These are phyloP conservation scores for Scaptomyza polygonia DNA, from an alignment of 2,888 invertebrate species.

Conservation along the genomic window DNA sequence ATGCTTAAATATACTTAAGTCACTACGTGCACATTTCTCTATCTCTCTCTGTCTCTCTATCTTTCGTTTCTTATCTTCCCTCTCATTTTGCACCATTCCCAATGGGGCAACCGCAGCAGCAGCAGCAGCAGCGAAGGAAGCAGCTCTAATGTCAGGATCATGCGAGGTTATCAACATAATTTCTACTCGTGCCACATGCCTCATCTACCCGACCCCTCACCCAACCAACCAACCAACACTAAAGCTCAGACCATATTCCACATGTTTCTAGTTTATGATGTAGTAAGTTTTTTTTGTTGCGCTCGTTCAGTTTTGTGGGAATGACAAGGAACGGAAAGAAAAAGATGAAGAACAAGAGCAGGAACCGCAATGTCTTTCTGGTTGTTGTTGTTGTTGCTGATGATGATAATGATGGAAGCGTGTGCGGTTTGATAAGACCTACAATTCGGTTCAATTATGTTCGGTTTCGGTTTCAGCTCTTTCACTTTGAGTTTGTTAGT, in stretches of 20 bases:
- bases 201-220: slow-evolving; percentile 32
- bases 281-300: slow-evolving; percentile 60
- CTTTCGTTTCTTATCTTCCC: not conserved
- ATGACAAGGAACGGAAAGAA: slow-evolving; percentile 8
- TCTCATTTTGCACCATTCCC: slow-evolving; percentile 27
- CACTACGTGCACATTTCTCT: slow-evolving; percentile 77
- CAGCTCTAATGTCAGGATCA: slow-evolving; percentile 78
- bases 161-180: slow-evolving; percentile 79
- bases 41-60: not conserved
- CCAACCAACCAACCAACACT: slow-evolving; percentile 20
- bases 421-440: slow-evolving; percentile 72
- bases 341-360: not conserved
- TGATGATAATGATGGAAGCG: slow-evolving; percentile 63
- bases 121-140: slow-evolving; percentile 9
- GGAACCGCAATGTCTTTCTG: slow-evolving; percentile 19
- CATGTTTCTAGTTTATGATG: slow-evolving; percentile 77
- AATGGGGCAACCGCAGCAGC: slow-evolving; percentile 31
- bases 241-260: slow-evolving; percentile 39
- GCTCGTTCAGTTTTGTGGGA: slow-evolving; percentile 2
- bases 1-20: slow-evolving; percentile 79
- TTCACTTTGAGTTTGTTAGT: slow-evolving; percentile 9
- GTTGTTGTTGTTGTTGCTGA: slow-evolving; percentile 7
- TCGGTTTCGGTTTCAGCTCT: slow-evolving; percentile 15
- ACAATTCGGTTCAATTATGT: slow-evolving; percentile 56
- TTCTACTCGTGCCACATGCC: slow-evolving; percentile 50